phyloP scores from a whole-genome alignment of 2,797 vertebrate species.

The Hafferia zeledoni region DNA sequence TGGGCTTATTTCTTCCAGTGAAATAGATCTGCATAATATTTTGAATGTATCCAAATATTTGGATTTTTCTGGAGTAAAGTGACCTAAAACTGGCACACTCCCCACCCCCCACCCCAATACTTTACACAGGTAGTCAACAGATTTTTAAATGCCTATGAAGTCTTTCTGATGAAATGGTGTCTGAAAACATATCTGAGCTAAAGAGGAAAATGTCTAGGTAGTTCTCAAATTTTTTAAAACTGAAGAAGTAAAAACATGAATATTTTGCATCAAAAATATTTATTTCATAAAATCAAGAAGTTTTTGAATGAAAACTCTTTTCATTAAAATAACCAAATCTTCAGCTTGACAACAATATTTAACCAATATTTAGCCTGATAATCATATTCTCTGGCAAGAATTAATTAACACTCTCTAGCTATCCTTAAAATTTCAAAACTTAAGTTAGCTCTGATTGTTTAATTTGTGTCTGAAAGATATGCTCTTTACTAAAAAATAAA shows the following conservation, averaged over 20 bases:
- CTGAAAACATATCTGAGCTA: neutral
- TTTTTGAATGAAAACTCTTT: neutral
- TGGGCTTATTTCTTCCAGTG: neutral
- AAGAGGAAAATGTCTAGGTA: neutral
- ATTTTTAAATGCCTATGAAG: neutral
- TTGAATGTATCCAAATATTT: neutral
- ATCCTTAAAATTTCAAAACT: neutral
- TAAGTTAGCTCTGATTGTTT: neutral
- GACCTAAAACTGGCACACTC: neutral
- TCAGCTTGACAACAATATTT: neutral
- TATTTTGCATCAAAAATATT: neutral
- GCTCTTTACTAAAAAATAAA: neutral
- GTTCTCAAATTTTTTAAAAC: neutral
- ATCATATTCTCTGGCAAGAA: neutral
- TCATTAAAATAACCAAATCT: neutral
- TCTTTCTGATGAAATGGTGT: neutral
- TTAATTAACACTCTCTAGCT: neutral
- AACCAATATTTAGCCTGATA: neutral
- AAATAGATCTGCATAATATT: neutral
- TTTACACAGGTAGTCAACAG: neutral
- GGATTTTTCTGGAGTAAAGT: neutral
- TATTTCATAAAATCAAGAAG: neutral
- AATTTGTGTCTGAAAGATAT: neutral
- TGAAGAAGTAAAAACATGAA: neutral
- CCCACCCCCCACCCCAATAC: no score